phyloP scores from a whole-genome alignment of 2,888 invertebrate genomes.

The Mesorhabditis belari region DNA sequence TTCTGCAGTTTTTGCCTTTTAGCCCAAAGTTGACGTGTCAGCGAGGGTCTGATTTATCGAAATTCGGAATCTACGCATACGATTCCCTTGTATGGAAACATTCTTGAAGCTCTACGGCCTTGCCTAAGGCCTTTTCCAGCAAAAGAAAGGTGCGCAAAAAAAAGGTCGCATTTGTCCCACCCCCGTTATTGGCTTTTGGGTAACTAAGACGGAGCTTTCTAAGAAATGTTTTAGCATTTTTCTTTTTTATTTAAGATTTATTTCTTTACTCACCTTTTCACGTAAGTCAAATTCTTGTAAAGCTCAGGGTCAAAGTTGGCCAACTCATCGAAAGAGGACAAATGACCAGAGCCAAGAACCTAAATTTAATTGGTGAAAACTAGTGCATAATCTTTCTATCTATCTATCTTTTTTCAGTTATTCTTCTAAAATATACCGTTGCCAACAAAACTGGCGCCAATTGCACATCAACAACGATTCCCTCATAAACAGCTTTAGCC shows the following conservation, averaged over 20 bases:
- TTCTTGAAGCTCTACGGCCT: too few species aligned
- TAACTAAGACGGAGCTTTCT: too few species aligned
- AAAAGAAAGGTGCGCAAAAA: too few species aligned
- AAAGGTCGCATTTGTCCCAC: too few species aligned
- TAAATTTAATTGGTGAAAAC: neutral
- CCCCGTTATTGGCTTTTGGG: too few species aligned
- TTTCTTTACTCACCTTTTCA: conserved; percentile 17
- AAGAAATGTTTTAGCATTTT: too few species aligned
- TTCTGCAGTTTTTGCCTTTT: too few species aligned
- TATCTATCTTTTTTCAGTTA: neutral
- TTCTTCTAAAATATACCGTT: conserved; percentile 58
- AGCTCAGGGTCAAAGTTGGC: conserved; percentile 91
- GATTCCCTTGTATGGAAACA: too few species aligned
- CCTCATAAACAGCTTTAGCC: conserved; percentile 70
- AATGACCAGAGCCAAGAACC: neutral
- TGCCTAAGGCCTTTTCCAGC: too few species aligned
- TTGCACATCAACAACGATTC: conserved; percentile 91
- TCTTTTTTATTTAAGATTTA: neutral
- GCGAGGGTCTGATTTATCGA: too few species aligned
- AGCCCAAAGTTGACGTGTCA: too few species aligned
- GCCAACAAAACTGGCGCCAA: conserved; percentile 94
- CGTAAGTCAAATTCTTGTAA: conserved; percentile 69
- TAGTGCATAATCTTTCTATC: neutral
- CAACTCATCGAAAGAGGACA: conserved; percentile 91
- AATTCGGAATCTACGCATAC: too few species aligned